phyloP scores from a whole-genome alignment of 2,888 invertebrate genomes.

The Leptogaster cylindrica region DNA sequence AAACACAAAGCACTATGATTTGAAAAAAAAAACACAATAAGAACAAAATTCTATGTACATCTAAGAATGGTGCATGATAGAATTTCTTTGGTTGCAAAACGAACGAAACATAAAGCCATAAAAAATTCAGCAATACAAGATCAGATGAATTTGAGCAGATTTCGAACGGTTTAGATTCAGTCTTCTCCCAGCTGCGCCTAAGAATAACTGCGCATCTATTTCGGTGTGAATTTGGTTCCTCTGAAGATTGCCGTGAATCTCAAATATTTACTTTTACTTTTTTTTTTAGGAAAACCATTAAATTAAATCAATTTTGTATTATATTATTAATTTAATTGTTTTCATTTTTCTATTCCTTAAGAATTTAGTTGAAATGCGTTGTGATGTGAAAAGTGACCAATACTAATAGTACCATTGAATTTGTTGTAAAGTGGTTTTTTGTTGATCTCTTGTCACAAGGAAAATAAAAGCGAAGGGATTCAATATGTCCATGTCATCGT shows the following conservation, averaged over 20 bases:
- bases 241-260: constrained; percentile 2
- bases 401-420: no score
- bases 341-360: neutral
- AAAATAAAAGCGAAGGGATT: neutral
- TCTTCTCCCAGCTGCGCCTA: constrained; percentile 31
- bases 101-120: no score
- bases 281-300: neutral
- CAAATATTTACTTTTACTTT: constrained; percentile 4
- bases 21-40: no score
- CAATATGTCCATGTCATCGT: constrained; percentile 49
- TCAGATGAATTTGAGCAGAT: constrained; percentile 3
- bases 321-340: neutral
- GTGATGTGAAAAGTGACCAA: constrained; percentile 23
- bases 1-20: no score
- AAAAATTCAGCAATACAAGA: no score
- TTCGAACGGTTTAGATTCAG: constrained; percentile 26
- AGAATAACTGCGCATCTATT: constrained; percentile 39
- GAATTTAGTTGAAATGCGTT: neutral
- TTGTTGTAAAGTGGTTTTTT: no score
- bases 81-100: no score
- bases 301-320: neutral
- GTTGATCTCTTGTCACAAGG: neutral
- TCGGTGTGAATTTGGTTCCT: constrained; percentile 9
- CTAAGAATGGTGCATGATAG: no score
- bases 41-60: no score